Base-by-base conservation (phyloP, 2,797 vertebrate genomes). In the Ceryle rudis region DNA sequence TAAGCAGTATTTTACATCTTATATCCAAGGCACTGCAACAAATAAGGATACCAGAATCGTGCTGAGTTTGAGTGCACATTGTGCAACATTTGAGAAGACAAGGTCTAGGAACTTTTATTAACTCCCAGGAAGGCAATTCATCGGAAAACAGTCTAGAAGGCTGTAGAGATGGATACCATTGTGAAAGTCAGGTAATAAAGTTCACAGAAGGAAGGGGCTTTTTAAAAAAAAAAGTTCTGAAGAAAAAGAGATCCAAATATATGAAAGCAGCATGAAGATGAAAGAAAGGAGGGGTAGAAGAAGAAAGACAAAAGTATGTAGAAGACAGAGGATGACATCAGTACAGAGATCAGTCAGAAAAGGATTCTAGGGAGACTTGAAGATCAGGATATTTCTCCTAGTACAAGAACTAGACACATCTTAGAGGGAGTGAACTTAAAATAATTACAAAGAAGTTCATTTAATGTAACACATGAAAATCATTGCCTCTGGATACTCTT, bases 401-500 rank as follows among this genome's bases (percentile, higher is more conserved):
- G 58, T 62, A 72, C 39, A 75, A 92, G 57, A 90, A 87, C 52
- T 3, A 20, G 92, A 71, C 18, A 86, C 73, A 81, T 75, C 62
- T 70, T 86, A 81, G 19, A 82, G 26, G 51, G 12, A 85, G 51
- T 2, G 8, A 61, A 89, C 86, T 67, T 80, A 58, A 89, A 89
- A 67, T 28, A 73, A 90, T 61, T 89, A 84, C 57, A 92, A 78
- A 69, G 74, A 95, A 88, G 49, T 67, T 81, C 28, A 54, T 70
- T 94, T 81, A 79, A 57, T 52, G 20, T 73, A 90, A 89, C 86
- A 93, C 67, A n/a, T 69, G 86, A 95, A 96, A 93, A 81, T 89
- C 60, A 61, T 92, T 92, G 60, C 37, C 52, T 92, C 67, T 92
- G 35, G 55, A 86, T 80, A 73, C 46, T 80, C 70, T 54, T 86